Conservation (phyloP, 2,797 vertebrate genomes). For the Philypnodon macrostomus region DNA sequence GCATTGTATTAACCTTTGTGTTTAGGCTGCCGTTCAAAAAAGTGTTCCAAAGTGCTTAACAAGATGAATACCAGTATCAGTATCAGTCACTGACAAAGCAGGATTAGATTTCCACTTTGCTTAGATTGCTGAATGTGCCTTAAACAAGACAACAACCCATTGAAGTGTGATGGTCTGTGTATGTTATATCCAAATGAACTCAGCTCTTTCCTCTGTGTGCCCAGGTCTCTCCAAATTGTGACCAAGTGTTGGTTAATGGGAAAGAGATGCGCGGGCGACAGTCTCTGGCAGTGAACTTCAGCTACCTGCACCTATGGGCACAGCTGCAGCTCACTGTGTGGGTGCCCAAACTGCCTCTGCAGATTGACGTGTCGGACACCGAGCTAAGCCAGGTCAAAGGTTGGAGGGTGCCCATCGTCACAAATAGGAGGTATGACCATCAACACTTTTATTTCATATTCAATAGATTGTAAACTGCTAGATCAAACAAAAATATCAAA, state of each 20-base stretch:
- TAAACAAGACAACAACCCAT: constrained; percentile 3
- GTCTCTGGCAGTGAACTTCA: constrained; percentile 89
- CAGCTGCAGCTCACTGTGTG: constrained; percentile 89
- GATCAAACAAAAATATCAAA: too few species aligned
- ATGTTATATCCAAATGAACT: background rate
- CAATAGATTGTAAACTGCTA: too few species aligned
- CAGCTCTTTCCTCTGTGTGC: background rate
- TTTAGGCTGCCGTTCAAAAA: constrained; percentile 16
- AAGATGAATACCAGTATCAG: constrained; percentile 17
- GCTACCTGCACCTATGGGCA: constrained; percentile 89
- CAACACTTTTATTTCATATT: too few species aligned
- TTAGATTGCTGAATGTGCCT: constrained; percentile 12
- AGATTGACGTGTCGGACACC: constrained; percentile 92
- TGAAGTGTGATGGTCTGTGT: constrained; percentile 7
- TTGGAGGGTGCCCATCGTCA: constrained; percentile 90
- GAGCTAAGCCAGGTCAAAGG: constrained; percentile 96
- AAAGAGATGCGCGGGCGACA: constrained; percentile 92
- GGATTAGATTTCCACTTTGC: too few species aligned
- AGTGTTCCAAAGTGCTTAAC: constrained; percentile 20
- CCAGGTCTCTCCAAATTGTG: constrained; percentile 86
- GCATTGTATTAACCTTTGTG: constrained; percentile 34
- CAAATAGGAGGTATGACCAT: constrained; percentile 83
- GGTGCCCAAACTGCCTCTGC: constrained; percentile 90
- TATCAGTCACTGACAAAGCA: constrained; percentile 11
- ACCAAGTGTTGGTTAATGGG: constrained; percentile 89